Evolutionary conservation across 2,888 invertebrate genomes (phyloP).

Genomic region (Brachylomia viminalis): DNA sequence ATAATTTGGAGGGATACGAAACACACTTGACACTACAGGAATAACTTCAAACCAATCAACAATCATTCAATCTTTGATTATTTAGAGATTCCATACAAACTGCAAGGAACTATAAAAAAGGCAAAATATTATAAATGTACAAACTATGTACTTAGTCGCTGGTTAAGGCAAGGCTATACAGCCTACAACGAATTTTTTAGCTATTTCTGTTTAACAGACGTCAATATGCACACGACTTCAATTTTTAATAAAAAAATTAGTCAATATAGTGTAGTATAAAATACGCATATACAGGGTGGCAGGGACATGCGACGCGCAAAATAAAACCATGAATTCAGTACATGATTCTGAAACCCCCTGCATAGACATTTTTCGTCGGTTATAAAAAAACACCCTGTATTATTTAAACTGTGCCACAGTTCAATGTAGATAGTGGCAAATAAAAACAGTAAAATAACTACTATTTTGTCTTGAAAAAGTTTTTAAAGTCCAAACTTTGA

Average conservation of each 20-base stretch:
- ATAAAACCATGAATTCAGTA: too few relatives aligned
- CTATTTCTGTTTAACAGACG: neutral
- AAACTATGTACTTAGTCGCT: slow-evolving; percentile 19
- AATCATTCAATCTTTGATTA: neutral
- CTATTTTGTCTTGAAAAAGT: slow-evolving; percentile 4
- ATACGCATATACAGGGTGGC: neutral
- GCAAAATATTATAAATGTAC: slow-evolving; percentile 19
- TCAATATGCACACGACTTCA: neutral
- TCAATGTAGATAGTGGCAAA: neutral
- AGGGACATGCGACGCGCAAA: too few relatives aligned
- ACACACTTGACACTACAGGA: neutral
- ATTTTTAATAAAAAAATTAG: neutral
- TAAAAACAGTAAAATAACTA: slow-evolving; percentile 15
- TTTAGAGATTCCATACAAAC: slow-evolving; percentile 24
- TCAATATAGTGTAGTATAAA: neutral
- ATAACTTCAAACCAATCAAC: slow-evolving; percentile 6
- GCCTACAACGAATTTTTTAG: too few relatives aligned
- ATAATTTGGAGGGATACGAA: slow-evolving; percentile 53
- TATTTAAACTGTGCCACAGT: slow-evolving; percentile 10
- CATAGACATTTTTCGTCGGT: too few relatives aligned
- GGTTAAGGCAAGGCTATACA: slow-evolving; percentile 18
- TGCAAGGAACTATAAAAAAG: slow-evolving; percentile 41
- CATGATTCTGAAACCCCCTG: too few relatives aligned
- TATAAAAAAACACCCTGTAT: too few relatives aligned
- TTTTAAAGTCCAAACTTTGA: slow-evolving; percentile 12